Evolutionary conservation across 2,797 vertebrate genomes (phyloP).

Genomic region (Arremon brunneinucha): DNA sequence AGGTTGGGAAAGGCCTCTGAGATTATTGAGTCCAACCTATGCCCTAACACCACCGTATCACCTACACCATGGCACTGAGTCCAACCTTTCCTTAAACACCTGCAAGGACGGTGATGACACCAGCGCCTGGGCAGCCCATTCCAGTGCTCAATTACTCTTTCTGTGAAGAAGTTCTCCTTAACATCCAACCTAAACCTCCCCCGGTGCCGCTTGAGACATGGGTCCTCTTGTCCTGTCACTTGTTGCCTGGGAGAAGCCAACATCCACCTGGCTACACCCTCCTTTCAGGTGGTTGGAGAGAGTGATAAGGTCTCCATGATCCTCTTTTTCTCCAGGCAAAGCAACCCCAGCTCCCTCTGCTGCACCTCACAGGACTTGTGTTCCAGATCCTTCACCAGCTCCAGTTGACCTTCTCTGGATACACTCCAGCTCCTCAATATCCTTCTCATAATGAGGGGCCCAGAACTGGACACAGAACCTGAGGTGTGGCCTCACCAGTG

Average conservation of each 20-base stretch:
- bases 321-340: background rate
- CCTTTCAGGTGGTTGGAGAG: background rate
- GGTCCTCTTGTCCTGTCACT: background rate
- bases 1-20: background rate
- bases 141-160: background rate
- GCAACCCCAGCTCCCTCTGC: background rate
- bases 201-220: background rate
- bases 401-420: background rate
- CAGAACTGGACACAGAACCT: background rate
- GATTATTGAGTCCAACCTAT: background rate
- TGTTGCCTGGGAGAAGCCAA: background rate
- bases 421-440: background rate
- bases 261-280: background rate
- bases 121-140: background rate
- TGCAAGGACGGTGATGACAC: accelerated
- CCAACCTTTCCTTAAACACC: background rate
- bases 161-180: background rate
- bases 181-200: background rate
- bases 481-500: background rate
- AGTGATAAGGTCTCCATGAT: accelerated
- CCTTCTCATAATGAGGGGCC: background rate
- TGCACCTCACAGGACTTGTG: background rate
- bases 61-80: background rate
- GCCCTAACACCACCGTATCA: accelerated
- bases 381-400: background rate